A percentile compares a stretch with the other conserved stretches of the same genome.
These are phyloP conservation scores for Thymelicus acteon DNA, from an alignment of 2,888 invertebrate species.

Conservation along the genomic window DNA sequence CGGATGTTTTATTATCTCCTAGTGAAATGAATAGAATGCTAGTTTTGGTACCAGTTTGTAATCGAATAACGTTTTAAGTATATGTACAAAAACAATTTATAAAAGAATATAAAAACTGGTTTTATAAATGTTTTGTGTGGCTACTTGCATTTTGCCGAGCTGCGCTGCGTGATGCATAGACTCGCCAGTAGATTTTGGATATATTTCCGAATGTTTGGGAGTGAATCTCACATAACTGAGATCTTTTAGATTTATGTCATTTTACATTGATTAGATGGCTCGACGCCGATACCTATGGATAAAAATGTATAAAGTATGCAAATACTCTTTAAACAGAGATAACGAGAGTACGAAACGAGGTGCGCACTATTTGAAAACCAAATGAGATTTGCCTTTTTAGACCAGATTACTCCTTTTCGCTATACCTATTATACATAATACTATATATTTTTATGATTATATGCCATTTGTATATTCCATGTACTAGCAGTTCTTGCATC, in stretches of 20 bases:
- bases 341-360: conserved; percentile 11
- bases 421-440: conserved; percentile 15
- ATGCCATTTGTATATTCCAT: conserved; percentile 31
- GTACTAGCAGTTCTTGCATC: conserved; percentile 15
- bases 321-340: background rate
- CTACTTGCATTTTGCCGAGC: background rate
- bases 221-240: background rate
- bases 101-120: background rate
- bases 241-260: background rate
- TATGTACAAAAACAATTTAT: background rate
- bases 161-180: background rate
- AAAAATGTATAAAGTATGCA: background rate
- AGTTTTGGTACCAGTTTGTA: conserved; percentile 4
- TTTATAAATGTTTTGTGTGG: conserved; percentile 1
- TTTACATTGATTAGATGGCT: background rate
- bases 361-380: conserved; percentile 33
- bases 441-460: conserved; percentile 23
- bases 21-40: conserved; percentile 11
- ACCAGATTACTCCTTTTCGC: conserved; percentile 27
- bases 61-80: background rate
- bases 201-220: background rate
- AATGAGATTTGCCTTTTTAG: conserved; percentile 35
- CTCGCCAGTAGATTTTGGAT: background rate
- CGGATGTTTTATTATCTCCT: conserved; percentile 2
- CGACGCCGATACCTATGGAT: background rate